Evolutionary conservation across 2,888 invertebrate species (phyloP).

Genomic region (Nemotelus nigrinus): DNA sequence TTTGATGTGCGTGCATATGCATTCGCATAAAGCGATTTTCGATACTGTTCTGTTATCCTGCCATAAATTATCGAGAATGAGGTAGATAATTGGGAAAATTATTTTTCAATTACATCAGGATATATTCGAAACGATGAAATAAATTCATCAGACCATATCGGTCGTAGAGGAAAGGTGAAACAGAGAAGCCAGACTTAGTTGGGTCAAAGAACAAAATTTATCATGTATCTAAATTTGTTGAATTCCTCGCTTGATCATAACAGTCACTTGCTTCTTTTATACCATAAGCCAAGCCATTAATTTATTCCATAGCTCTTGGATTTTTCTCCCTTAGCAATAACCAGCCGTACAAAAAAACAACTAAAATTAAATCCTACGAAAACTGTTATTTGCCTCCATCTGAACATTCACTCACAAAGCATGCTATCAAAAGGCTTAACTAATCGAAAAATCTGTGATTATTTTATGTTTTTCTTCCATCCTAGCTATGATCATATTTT

Average conservation of each 20-base stretch:
- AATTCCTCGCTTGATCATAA: too few relatives aligned
- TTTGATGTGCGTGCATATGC: not conserved
- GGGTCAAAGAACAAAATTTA: too few relatives aligned
- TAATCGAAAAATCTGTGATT: not conserved
- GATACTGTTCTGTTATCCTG: not conserved
- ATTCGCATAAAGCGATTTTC: not conserved
- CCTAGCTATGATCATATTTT: slow-evolving; percentile 15
- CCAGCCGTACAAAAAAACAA: not conserved
- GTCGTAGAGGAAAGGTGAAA: too few relatives aligned
- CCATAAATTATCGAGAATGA: slow-evolving; percentile 4
- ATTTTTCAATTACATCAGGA: not conserved
- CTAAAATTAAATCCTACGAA: not conserved
- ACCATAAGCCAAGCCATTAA: too few relatives aligned
- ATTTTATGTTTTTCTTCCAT: slow-evolving; percentile 20
- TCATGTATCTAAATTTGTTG: too few relatives aligned
- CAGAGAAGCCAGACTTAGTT: too few relatives aligned
- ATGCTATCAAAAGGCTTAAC: not conserved
- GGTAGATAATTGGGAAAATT: not conserved
- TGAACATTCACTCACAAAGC: too few relatives aligned
- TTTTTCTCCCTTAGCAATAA: too few relatives aligned
- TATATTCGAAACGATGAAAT: not conserved
- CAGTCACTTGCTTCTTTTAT: too few relatives aligned
- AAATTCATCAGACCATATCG: too few relatives aligned
- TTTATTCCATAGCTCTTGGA: too few relatives aligned
- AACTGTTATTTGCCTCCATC: too few relatives aligned